Percentiles rank a stretch among this genome's conserved stretches.
These are phyloP conservation scores for Pseudopleuronectes americanus DNA, from an alignment of 2,797 vertebrate genomes.

Conservation along the genomic window DNA sequence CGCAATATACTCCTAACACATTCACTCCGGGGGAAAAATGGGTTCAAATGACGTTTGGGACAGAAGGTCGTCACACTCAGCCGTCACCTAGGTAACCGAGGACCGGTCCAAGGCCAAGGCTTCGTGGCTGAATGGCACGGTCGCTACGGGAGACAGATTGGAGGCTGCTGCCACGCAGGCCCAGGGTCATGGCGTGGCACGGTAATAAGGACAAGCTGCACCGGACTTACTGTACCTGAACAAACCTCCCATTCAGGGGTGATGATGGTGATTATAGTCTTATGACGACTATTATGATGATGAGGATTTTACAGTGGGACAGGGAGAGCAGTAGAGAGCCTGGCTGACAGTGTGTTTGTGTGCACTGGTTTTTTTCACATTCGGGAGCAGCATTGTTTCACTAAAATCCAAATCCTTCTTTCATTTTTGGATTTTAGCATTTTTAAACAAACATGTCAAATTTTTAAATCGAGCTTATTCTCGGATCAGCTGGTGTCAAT, in stretches of 20 bases:
- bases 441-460: too few relatives aligned
- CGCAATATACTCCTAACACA: conserved; percentile 22
- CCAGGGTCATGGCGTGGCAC: conserved; percentile 38
- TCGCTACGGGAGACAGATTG: conserved; percentile 40
- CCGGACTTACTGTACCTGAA: conserved; percentile 35
- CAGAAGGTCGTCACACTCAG: conserved; percentile 40
- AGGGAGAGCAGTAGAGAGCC: not conserved
- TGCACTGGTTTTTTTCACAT: too few relatives aligned
- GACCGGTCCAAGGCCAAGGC: conserved; percentile 51
- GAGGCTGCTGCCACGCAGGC: conserved; percentile 37
- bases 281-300: conserved; percentile 6
- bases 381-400: too few relatives aligned
- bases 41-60: conserved; percentile 37
- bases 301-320: not conserved
- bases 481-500: too few relatives aligned
- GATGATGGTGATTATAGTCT: conserved; percentile 11
- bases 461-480: too few relatives aligned
- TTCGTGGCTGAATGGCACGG: conserved; percentile 52
- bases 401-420: too few relatives aligned
- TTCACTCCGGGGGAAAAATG: conserved; percentile 18
- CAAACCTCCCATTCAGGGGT: conserved; percentile 10
- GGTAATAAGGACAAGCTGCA: conserved; percentile 49
- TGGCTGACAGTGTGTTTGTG: not conserved
- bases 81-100: conserved; percentile 68
- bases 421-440: too few relatives aligned